These are phyloP conservation scores for Falco berigora DNA, from an alignment of 2,797 vertebrate species.

Conservation along the genomic window DNA sequence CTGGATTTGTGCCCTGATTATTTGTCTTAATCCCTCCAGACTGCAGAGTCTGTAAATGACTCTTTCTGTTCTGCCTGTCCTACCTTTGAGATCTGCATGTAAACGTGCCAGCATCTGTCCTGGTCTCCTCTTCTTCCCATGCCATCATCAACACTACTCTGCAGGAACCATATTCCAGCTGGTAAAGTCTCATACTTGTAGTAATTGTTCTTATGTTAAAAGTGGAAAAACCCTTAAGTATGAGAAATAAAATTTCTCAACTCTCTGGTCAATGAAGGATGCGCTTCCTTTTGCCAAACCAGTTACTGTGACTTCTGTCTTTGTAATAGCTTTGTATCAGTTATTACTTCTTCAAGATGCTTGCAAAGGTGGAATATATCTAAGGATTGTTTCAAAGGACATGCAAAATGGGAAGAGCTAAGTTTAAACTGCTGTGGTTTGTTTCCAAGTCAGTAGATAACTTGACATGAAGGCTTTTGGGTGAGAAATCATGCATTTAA, in stretches of 20 bases:
- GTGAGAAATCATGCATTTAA: background rate
- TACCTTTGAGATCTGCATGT: background rate
- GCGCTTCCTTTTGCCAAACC: background rate
- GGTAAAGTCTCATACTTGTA: background rate
- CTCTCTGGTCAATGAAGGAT: background rate
- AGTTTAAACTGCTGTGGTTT: background rate
- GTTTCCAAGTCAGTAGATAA: background rate
- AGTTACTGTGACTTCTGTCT: background rate
- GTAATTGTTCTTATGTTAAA: background rate
- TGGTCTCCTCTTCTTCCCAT: background rate
- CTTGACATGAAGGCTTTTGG: background rate
- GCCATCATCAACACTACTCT: background rate
- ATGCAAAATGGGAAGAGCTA: background rate
- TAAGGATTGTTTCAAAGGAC: background rate
- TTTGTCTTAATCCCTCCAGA: background rate
- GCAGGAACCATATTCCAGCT: background rate
- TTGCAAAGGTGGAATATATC: background rate
- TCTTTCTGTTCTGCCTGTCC: fast-evolving
- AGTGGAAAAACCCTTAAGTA: background rate
- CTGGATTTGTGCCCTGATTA: background rate
- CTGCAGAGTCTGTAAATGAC: background rate
- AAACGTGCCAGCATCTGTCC: background rate
- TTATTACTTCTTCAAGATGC: background rate
- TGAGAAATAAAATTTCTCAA: background rate
- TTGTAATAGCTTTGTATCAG: background rate